Evolutionary conservation across 2,797 vertebrate genomes (phyloP), one percentile per base, ranked within the genome.

Genomic region (Percopsis omiscomaycus): DNA sequence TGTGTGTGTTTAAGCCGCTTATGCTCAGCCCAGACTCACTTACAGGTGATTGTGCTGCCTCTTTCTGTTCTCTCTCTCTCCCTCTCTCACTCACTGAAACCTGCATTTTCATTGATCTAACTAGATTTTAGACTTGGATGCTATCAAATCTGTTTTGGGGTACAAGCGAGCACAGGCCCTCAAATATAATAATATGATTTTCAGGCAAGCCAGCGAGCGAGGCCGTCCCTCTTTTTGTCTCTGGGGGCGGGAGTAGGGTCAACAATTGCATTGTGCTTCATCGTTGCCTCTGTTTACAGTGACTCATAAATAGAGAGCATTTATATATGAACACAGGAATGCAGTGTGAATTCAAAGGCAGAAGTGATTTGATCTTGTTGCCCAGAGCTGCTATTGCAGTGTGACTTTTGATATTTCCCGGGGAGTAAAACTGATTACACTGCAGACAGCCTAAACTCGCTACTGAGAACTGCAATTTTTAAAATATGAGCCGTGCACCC

Each of bases 381-480:
- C 52, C 52, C 51, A 29, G 55, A 5, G 9, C 32, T 57, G 55
- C n/a, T 57, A 57, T 54, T 49, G 28, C 48, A 29, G 22, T 15
- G n/a, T 28, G 51, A 15, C 9, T 54, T 44, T 29, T 53, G 22
- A 63, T 47, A 63, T 63, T 55, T 29, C 13, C 50, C 28, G 42
- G 15, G 28, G 30, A 62, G 61, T 28, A 54, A 54, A 54, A 46
- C 6, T 28, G 51, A 45, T 42, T 62, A 27, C 5, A 22, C 48
- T 14, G 15, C 49, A n/a, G 9, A 28, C 16, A 27, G 32, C 14
- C 13, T 9, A 28, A 9, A 30, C 3, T 28, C 61, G 27, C 28
- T 32, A 49, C 66, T 62, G 62, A 53, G 69, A 47, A 56, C 67
- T n/a, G 55, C 46, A 42, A 5, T 69, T 64, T 53, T 59, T 5